Evolutionary conservation across 2,888 invertebrate genomes (phyloP), one percentile per base, ranked within the genome.

Genomic region (Brachylomia viminalis): DNA sequence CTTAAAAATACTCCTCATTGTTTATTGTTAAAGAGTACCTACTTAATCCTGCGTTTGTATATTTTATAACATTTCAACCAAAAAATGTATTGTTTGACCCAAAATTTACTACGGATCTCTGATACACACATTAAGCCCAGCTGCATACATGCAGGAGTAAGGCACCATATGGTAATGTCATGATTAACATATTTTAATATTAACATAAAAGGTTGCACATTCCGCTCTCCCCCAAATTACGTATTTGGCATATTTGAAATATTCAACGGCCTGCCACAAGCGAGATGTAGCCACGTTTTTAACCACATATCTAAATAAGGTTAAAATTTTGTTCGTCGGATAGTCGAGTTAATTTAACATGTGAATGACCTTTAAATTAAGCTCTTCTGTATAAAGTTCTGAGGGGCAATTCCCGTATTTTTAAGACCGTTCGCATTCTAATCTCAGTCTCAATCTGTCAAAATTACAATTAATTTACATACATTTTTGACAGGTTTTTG

Each of bases 121-220:
- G 65, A 79, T 72, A 72, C 56, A 74, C 47, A 68, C 64, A 67
- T 77, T 76, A 88, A 89, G 87, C 88, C 84, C 81, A 86, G 82
- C 80, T 92, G 92, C 91, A 93, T 93, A 82, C 87, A 91, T 91
- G 88, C 88, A 86, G 84, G 88, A 85, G 84, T 88, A 84, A 89
- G 89, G 89, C 89, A 89, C 89, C 83, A 91, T 92, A 94, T 93
- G 94, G 92, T 93, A 93, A 94, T 94, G 84, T 81, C 83, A 86
- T 90, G 91, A 94, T 95, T 95, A 94, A 90, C 94, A 95, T 95
- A 94, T 94, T 93, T 95, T 95, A 95, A 95, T 95, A 95, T 95
- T 94, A 94, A 95, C 93, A 93, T 88, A 87, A 88, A 85, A 87
- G 83, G 84, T 82, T 83, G 88, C 86, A 90, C 87, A 90, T 91